These are phyloP conservation scores for Drosophila merina DNA, from an alignment of 2,888 invertebrate species.

Conservation along the genomic window DNA sequence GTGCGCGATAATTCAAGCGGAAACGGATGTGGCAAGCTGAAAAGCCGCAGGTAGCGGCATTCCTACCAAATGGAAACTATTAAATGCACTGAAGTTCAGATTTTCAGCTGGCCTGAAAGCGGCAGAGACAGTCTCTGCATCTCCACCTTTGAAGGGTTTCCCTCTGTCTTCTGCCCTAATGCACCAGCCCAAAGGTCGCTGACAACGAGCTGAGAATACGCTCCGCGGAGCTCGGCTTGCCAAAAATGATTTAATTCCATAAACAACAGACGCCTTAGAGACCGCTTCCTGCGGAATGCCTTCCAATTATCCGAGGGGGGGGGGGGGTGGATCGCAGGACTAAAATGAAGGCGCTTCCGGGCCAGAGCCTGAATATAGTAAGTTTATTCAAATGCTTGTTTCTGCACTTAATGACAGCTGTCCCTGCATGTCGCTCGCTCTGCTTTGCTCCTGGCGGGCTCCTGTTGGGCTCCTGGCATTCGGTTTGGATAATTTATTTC, in stretches of 20 bases:
- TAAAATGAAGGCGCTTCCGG: background rate
- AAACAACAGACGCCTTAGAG: background rate
- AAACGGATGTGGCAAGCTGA: constrained; percentile 78
- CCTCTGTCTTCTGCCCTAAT: background rate
- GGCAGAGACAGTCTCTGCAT: constrained; percentile 4
- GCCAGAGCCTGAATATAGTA: constrained; percentile 3
- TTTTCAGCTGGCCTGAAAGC: constrained; percentile 39
- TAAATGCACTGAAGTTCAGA: constrained; percentile 68
- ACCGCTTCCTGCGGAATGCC: constrained; percentile 3
- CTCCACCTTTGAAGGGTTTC: background rate
- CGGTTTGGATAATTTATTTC: constrained; percentile 72
- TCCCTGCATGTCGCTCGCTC: constrained; percentile 36
- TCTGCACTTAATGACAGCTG: constrained; percentile 74
- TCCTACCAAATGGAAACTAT: constrained; percentile 76
- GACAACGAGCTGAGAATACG: background rate
- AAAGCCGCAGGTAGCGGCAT: constrained; percentile 60
- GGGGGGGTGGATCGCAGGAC: background rate
- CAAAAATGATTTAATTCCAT: constrained; percentile 1
- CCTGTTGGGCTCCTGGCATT: constrained; percentile 41
- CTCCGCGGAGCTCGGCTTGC: background rate
- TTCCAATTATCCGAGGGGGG: background rate
- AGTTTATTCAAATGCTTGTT: constrained; percentile 66
- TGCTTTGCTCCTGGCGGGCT: constrained; percentile 21
- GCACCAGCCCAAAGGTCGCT: constrained; percentile 4
- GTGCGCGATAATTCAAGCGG: constrained; percentile 77